Evolutionary conservation across 2,113 vertebrate species (phyloP).

Genomic region (Ciconia maguari): DNA sequence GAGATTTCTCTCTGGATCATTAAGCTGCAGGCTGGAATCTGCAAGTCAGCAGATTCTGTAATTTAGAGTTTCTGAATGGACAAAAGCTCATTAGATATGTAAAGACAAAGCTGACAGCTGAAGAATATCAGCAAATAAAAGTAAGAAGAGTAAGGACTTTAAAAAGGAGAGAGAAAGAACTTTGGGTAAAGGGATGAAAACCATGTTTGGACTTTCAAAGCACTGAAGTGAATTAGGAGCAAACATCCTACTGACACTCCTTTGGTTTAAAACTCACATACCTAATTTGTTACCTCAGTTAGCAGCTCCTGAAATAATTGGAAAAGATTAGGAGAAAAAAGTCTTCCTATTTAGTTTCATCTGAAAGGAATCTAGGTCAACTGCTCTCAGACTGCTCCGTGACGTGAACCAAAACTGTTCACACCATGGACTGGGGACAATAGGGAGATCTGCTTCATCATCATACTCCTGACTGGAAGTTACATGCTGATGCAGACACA

Average conservation of each 20-base stretch:
- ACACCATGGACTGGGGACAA: background rate
- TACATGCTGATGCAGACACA: background rate
- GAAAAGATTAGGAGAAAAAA: background rate
- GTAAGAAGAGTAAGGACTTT: background rate
- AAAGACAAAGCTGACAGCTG: slow-evolving; percentile 25
- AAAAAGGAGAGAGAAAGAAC: background rate
- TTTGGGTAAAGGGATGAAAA: background rate
- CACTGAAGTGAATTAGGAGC: background rate
- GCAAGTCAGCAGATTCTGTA: slow-evolving; percentile 40
- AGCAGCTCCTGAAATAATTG: slow-evolving; percentile 18
- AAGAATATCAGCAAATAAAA: background rate
- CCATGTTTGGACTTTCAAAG: background rate
- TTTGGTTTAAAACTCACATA: background rate
- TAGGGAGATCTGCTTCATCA: background rate
- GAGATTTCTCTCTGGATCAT: slow-evolving; percentile 40
- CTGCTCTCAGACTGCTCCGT: background rate
- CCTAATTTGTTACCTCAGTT: background rate
- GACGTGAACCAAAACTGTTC: background rate
- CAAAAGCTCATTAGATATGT: slow-evolving; percentile 26
- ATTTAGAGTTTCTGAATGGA: slow-evolving; percentile 42
- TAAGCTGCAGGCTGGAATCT: slow-evolving; percentile 7
- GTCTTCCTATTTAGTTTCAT: slow-evolving; percentile 8
- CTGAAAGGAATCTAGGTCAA: slow-evolving; percentile 44
- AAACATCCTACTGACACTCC: background rate
- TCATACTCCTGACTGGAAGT: background rate